These are phyloP conservation scores for Zoroaster sp. DNA, from an alignment of 53 echinoderm and acorn worm species.

Conservation along the genomic window DNA sequence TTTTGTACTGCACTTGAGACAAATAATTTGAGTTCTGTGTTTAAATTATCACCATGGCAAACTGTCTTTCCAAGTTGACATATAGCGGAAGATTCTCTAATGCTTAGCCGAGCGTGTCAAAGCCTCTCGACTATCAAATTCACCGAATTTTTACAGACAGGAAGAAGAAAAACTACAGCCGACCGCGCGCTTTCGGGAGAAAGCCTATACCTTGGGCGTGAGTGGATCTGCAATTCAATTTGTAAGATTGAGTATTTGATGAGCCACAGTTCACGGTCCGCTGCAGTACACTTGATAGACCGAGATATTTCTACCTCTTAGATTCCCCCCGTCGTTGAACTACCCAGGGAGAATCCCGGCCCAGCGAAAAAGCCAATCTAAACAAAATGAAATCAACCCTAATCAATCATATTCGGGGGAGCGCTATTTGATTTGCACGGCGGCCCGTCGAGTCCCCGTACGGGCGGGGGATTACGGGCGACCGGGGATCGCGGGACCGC, in stretches of 20 bases:
- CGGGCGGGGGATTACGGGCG: slow-evolving; percentile 2
- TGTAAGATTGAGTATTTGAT: slow-evolving; percentile 46
- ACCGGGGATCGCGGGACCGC: neutral
- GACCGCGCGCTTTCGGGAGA: neutral
- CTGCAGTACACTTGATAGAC: slow-evolving; percentile 16
- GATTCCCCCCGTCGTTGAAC: slow-evolving; percentile 8
- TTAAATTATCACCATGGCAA: neutral
- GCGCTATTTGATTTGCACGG: slow-evolving; percentile 58
- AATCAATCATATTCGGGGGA: slow-evolving; percentile 56
- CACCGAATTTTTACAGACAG: neutral
- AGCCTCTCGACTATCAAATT: slow-evolving; percentile 32
- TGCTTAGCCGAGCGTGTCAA: slow-evolving; percentile 23
- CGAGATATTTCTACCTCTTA: neutral
- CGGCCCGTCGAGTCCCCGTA: neutral
- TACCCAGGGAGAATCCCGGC: slow-evolving; percentile 30
- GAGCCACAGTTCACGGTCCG: slow-evolving; percentile 25
- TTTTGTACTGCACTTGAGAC: neutral
- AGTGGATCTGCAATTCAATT: slow-evolving; percentile 27
- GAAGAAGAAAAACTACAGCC: neutral
- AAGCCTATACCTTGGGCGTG: slow-evolving; percentile 27
- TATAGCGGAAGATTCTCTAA: slow-evolving; percentile 15
- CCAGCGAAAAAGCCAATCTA: slow-evolving; percentile 49
- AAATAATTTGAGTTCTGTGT: neutral
- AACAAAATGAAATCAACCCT: slow-evolving; percentile 51
- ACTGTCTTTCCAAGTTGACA: neutral